Conservation (phyloP, 1,140 invertebrate genomes). For the Pararge aegeria region DNA sequence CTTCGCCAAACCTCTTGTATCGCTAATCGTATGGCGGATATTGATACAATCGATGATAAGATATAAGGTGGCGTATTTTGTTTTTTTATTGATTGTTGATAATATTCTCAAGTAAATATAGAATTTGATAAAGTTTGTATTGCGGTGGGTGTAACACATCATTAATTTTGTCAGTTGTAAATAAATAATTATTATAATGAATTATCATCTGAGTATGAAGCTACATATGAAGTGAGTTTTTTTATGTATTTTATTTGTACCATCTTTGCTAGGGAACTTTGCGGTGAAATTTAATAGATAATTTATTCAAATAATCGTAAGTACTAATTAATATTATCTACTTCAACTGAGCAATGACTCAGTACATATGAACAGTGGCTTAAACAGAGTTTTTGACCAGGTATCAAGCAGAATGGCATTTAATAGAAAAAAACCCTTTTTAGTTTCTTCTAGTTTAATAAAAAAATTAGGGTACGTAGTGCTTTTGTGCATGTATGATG, state of each 20-base stretch:
- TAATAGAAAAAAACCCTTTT: no score
- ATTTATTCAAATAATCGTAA: no score
- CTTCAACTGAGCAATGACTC: no score
- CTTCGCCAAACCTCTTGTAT: not conserved
- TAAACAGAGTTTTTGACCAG: no score
- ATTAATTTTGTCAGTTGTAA: not conserved
- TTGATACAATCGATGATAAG: not conserved
- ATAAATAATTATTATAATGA: not conserved
- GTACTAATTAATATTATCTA: no score
- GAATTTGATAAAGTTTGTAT: not conserved
- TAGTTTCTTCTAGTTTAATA: no score
- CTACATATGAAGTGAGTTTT: not conserved
- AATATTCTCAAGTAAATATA: not conserved
- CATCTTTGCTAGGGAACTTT: no score
- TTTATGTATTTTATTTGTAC: not conserved
- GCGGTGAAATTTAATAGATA: no score
- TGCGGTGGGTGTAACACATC: not conserved
- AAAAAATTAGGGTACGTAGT: no score
- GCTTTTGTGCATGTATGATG: no score
- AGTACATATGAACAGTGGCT: no score
- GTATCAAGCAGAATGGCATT: no score
- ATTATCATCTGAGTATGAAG: not conserved
- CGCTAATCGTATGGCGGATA: not conserved
- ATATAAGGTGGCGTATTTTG: not conserved
- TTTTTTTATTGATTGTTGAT: constrained; percentile 3